phyloP scores from a whole-genome alignment of 1,140 invertebrate genomes.

The Drosophila setifemur region DNA sequence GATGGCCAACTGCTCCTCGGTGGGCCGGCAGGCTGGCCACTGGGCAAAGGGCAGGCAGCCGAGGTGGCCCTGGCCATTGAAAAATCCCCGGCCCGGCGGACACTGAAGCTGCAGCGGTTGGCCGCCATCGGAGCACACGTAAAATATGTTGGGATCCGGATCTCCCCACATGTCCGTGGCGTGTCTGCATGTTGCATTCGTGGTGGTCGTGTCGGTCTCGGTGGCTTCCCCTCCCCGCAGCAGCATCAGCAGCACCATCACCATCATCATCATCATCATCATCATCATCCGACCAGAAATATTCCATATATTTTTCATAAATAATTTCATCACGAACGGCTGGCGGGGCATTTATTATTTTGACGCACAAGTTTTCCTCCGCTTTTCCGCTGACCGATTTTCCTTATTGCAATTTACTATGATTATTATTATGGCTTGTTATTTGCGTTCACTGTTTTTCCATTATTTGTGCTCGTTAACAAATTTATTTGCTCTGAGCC shows the following conservation, averaged over 20 bases:
- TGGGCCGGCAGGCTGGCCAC: conserved; percentile 68
- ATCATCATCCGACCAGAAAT: conserved; percentile 15
- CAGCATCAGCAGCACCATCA: neutral
- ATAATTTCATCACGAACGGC: conserved; percentile 70
- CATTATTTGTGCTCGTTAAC: conserved; percentile 38
- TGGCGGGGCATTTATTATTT: conserved; percentile 20
- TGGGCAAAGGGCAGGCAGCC: conserved; percentile 68
- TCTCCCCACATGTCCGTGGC: conserved; percentile 77
- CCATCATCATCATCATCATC: conserved; percentile 10
- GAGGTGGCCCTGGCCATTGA: conserved; percentile 65
- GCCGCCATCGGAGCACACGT: conserved; percentile 61
- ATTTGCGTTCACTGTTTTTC: conserved; percentile 34
- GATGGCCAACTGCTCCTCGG: conserved; percentile 5
- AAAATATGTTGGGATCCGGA: conserved; percentile 79
- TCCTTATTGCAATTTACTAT: conserved; percentile 13
- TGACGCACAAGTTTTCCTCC: conserved; percentile 19
- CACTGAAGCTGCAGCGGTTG: conserved; percentile 62
- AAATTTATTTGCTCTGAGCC: conserved; percentile 30
- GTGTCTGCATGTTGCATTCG: conserved; percentile 70
- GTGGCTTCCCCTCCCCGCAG: conserved; percentile 1
- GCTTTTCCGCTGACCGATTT: neutral
- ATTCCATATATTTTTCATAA: conserved; percentile 69
- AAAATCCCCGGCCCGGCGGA: conserved; percentile 73
- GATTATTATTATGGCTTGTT: conserved; percentile 19
- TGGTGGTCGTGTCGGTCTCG: conserved; percentile 37